Base-by-base conservation (phyloP, 2,888 invertebrate genomes). In the Emmelina monodactyla region DNA sequence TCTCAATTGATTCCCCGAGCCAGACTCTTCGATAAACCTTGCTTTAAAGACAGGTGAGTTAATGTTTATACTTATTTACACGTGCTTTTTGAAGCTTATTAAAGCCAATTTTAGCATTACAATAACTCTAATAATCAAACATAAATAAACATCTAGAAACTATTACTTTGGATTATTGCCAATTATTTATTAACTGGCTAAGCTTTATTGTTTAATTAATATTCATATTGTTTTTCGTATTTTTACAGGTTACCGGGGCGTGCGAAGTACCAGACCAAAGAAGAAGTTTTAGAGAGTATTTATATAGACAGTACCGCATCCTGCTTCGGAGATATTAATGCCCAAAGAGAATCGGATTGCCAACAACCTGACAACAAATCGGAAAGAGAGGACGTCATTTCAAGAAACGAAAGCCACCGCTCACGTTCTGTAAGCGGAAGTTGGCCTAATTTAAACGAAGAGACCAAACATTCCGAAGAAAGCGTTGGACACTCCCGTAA, bases 1-100 rank as follows among this genome's bases (percentile, higher is more conserved):
- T 88, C 88, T 34, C 91, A 91, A 67, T 80, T 91, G 38, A 91
- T 91, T 68, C 91, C 91, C 39, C 83, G 91, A 51, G 90, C 90
- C 33, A 88, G 88, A 59, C 80, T 91, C 44, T 88, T 89, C 53
- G 89, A 89, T 68, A 86, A 87, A 51, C 86, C 86, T 67, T 85
- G 86, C 60, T 85, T 88, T 60, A 87, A 86, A 67, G 88, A 88
- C 72, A 85, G 88, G 89, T 88, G 73, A 75, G 47, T 43, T 9
- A 19, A 7, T 34, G 12, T 14, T 37, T 22, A 19, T 19, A 19
- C 9, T 19, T 19, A 6, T 9, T 19, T 6, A 19, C 5, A 19
- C 9, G 9, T 6, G 9, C 19, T 19, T 19, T 19, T 9, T 19
- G 9, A 19, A 19, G 5, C 9, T 6, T 19, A 19, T 19, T 19